A percentile compares a stretch with the other conserved stretches of the same genome.
These are phyloP conservation scores for Hydroisotoma schaefferi DNA, from an alignment of 2,888 invertebrate species.

Conservation along the genomic window DNA sequence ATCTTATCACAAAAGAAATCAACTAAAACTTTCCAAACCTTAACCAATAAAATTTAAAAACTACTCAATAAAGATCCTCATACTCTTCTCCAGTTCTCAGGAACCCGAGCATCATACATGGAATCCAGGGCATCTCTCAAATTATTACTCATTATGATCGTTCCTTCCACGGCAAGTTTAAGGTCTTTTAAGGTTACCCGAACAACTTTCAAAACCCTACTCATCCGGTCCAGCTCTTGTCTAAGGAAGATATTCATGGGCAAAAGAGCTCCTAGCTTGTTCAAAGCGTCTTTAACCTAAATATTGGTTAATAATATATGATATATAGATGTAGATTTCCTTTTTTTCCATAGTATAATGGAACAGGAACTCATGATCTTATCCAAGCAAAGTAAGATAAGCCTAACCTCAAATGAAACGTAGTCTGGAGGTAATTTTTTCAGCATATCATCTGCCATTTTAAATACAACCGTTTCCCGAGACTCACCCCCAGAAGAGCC, in stretches of 20 bases:
- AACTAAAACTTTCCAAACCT: background rate
- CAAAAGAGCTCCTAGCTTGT: constrained; percentile 83
- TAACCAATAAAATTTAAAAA: background rate
- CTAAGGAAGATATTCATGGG: constrained; percentile 94
- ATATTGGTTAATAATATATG: background rate
- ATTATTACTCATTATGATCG: constrained; percentile 92
- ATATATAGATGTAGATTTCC: no score
- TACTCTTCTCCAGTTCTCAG: constrained; percentile 1
- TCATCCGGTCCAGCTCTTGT: constrained; percentile 74
- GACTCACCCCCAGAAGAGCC: constrained; percentile 81
- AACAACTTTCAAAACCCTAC: constrained; percentile 76
- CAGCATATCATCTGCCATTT: constrained; percentile 89
- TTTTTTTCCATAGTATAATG: background rate
- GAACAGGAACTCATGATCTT: background rate
- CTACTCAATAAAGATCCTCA: background rate
- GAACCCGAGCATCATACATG: constrained; percentile 78
- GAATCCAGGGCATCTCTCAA: constrained; percentile 84
- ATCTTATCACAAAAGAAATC: constrained; percentile 60
- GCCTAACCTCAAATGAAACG: constrained; percentile 70
- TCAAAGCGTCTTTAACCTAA: constrained; percentile 74
- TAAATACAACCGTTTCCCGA: constrained; percentile 85
- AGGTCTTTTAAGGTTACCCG: constrained; percentile 78
- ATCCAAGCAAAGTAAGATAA: background rate
- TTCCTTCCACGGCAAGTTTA: constrained; percentile 88
- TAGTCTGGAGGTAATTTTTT: constrained; percentile 81